A percentile compares a stretch with the other conserved stretches of the same genome.
Evolutionary conservation across 2,888 invertebrate species (phyloP).

Genomic region (Scelioninae gen. 2): DNA sequence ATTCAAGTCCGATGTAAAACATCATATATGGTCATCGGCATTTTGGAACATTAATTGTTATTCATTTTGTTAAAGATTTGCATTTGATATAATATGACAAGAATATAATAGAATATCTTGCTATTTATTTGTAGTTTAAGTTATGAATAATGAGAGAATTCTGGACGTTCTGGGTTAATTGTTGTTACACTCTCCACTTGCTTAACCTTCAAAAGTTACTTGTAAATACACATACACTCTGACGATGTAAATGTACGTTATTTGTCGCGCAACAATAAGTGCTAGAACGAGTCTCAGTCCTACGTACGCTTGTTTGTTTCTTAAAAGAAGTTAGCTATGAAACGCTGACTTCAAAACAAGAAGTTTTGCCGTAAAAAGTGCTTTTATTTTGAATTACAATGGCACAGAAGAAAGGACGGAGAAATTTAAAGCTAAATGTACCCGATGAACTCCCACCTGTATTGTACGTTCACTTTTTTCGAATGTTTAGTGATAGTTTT

Average conservation of each 20-base stretch:
- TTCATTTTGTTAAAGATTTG: conserved; percentile 4
- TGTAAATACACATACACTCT: conserved; percentile 42
- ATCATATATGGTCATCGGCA: conserved; percentile 62
- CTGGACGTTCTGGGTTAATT: not conserved
- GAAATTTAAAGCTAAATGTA: conserved; percentile 77
- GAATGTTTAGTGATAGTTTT: conserved; percentile 14
- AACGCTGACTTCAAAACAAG: not conserved
- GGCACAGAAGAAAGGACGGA: conserved; percentile 71
- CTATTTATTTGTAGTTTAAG: no score
- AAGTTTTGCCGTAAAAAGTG: not conserved
- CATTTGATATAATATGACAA: not conserved
- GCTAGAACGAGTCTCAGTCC: not conserved
- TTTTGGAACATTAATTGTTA: conserved; percentile 53
- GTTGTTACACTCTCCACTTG: not conserved
- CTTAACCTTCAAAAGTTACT: conserved; percentile 50
- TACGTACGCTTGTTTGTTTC: no score
- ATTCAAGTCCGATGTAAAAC: conserved; percentile 60
- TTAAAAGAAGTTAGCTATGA: conserved; percentile 7
- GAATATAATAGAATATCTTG: no score
- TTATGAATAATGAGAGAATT: conserved; percentile 25
- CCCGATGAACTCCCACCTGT: conserved; percentile 76
- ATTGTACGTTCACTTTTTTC: conserved; percentile 73
- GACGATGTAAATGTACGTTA: conserved; percentile 40
- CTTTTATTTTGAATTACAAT: conserved; percentile 59
- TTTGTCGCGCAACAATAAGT: conserved; percentile 22